Conservation (phyloP, 2,888 invertebrate genomes). For the Fragum sueziense region DNA sequence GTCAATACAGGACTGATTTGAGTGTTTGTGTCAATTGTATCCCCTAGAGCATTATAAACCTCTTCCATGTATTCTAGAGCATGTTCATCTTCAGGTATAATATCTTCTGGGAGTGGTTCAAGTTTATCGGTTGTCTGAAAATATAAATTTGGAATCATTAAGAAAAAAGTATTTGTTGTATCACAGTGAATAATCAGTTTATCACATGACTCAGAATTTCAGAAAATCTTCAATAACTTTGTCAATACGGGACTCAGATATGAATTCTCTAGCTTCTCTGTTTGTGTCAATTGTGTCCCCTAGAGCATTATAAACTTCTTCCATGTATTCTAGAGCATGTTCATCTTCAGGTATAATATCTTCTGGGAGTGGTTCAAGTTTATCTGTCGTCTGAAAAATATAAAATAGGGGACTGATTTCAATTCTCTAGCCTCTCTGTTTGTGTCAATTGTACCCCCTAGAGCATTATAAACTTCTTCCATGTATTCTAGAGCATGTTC, state of each 20-base stretch:
- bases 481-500: slow-evolving; percentile 62
- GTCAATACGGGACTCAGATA: too few relatives aligned
- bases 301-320: too few relatives aligned
- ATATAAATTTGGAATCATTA: too few relatives aligned
- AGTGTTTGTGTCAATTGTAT: slow-evolving; percentile 53
- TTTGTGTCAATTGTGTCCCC: slow-evolving; percentile 57
- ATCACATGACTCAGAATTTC: too few relatives aligned
- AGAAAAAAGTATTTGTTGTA: too few relatives aligned
- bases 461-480: slow-evolving; percentile 63
- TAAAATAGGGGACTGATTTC: slow-evolving; percentile 88
- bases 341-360: too few relatives aligned
- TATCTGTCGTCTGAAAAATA: too few relatives aligned
- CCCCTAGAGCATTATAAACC: slow-evolving; percentile 61
- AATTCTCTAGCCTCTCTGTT: slow-evolving; percentile 86
- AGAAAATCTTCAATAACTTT: too few relatives aligned
- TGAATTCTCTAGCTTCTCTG: slow-evolving; percentile 87
- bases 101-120: slow-evolving; percentile 60
- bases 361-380: too few relatives aligned
- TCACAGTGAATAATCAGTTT: too few relatives aligned
- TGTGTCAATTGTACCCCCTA: slow-evolving; percentile 58
- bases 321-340: too few relatives aligned
- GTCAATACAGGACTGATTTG: too few relatives aligned
- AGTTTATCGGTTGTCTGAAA: slow-evolving; percentile 72
- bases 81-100: slow-evolving; percentile 54
- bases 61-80: slow-evolving; percentile 65